Percentiles rank a stretch among this genome's conserved stretches.
Evolutionary conservation across 2,797 vertebrate genomes (phyloP).

Genomic region (Melanotaenia maccullochi): DNA sequence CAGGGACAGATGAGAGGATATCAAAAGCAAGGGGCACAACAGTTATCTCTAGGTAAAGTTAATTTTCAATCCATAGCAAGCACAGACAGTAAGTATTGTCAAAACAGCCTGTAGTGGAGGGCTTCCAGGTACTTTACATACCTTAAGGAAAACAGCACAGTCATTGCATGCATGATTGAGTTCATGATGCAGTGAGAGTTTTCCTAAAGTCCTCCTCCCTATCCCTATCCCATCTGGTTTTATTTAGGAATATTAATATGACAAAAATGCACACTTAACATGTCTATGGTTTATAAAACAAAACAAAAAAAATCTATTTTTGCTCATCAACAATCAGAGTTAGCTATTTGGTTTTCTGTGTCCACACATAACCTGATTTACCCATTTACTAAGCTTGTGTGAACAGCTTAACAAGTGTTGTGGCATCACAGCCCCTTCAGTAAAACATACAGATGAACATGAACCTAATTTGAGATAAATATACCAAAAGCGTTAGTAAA

Average conservation of each 20-base stretch:
- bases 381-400: not conserved
- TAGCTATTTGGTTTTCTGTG: not conserved
- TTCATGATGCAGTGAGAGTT: not conserved
- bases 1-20: not conserved
- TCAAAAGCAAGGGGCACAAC: not conserved
- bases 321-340: not conserved
- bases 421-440: not conserved
- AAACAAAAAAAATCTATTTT: not conserved
- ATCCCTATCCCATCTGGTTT: not conserved
- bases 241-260: not conserved
- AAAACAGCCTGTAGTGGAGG: constrained; percentile 19
- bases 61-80: constrained; percentile 44
- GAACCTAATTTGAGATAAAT: not conserved
- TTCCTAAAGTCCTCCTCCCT: not conserved
- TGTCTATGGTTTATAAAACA: not conserved
- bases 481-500: no score
- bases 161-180: not conserved
- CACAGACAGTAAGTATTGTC: not conserved
- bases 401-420: no score
- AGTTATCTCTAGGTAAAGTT: constrained; percentile 42
- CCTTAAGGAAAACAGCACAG: not conserved
- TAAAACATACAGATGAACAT: not conserved
- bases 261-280: not conserved
- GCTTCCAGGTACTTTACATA: not conserved
- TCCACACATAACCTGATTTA: not conserved